These are phyloP conservation scores for Dermatemys mawii DNA, from an alignment of 2,113 vertebrate genomes.

Conservation along the genomic window DNA sequence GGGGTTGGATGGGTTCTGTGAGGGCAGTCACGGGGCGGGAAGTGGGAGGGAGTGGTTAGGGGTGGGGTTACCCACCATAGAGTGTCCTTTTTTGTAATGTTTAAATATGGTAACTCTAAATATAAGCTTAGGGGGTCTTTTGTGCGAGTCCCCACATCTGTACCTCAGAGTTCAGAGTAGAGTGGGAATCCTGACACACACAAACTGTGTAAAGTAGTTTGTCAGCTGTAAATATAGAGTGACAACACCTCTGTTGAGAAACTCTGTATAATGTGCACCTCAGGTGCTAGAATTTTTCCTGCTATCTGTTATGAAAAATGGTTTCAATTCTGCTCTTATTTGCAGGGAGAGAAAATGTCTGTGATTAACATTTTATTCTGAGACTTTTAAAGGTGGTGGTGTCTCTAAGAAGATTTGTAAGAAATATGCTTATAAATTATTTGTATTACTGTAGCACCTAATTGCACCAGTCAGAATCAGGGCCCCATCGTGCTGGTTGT, in stretches of 20 bases:
- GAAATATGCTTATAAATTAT: not conserved
- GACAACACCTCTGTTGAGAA: not conserved
- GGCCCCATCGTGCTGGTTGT: not conserved
- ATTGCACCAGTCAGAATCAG: not conserved
- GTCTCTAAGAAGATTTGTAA: fast-evolving
- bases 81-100: too few species aligned
- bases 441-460: not conserved
- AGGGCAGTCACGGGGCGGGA: too few species aligned
- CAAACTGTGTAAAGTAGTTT: not conserved
- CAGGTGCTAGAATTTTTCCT: not conserved
- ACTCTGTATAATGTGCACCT: not conserved
- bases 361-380: not conserved
- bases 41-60: too few species aligned
- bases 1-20: too few species aligned
- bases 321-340: not conserved
- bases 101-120: too few species aligned
- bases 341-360: not conserved
- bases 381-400: not conserved
- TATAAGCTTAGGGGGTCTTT: too few species aligned
- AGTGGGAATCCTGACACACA: too few species aligned
- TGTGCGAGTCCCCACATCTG: too few species aligned
- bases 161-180: too few species aligned
- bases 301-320: not conserved
- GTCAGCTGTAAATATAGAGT: not conserved
- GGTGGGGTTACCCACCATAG: too few species aligned